Evolutionary conservation across 1,140 invertebrate species (phyloP).

Genomic region (Spodoptera litura): DNA sequence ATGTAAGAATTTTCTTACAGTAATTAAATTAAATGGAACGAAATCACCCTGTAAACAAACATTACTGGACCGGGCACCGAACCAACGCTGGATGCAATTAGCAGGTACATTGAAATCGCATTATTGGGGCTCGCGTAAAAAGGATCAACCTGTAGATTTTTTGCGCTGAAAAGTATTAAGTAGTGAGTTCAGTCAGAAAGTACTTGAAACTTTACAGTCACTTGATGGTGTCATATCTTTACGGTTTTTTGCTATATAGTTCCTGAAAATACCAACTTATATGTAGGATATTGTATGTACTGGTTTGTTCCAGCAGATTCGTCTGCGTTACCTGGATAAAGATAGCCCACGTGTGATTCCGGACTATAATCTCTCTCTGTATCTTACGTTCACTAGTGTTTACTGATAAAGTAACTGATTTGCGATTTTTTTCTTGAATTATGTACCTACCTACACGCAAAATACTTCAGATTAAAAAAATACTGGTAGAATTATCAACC

Average conservation of each 20-base stretch:
- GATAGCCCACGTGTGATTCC: no score
- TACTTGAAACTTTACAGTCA: constrained; percentile 31
- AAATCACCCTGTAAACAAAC: constrained; percentile 58
- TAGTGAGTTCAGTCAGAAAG: background rate
- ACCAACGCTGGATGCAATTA: constrained; percentile 66
- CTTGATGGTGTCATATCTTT: constrained; percentile 20
- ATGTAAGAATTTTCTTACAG: background rate
- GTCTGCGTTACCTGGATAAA: no score
- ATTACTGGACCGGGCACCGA: constrained; percentile 51
- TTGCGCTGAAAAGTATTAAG: constrained; percentile 59
- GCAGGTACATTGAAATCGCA: constrained; percentile 71
- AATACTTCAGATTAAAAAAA: no score
- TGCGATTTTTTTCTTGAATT: no score
- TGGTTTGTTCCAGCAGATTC: no score
- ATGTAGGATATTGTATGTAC: no score
- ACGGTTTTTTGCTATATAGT: background rate
- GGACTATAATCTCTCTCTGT: no score
- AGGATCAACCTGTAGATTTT: constrained; percentile 66
- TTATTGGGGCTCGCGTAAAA: constrained; percentile 69
- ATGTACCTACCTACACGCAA: no score
- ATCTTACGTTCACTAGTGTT: no score
- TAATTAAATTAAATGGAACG: background rate
- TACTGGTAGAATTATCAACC: no score
- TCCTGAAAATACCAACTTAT: no score
- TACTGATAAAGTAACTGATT: no score